These are phyloP conservation scores for Odontocolon sp. DNA, from an alignment of 2,888 invertebrate species.

Conservation along the genomic window DNA sequence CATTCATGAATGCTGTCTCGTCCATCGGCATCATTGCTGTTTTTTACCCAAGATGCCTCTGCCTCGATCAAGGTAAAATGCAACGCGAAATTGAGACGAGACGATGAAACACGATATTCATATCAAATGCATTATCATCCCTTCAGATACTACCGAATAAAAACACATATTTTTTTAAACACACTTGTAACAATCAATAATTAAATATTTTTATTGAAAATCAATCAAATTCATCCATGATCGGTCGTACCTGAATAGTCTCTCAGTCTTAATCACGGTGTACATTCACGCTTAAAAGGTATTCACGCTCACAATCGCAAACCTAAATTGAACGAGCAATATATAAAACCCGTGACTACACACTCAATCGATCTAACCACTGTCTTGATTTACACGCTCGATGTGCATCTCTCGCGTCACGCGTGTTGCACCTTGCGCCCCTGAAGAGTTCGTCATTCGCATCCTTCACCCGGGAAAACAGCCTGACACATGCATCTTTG, in stretches of 20 bases:
- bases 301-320: neutral
- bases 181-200: too few species aligned
- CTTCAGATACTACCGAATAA: constrained; percentile 37
- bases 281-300: constrained; percentile 10
- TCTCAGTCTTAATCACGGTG: constrained; percentile 23
- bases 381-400: constrained; percentile 8
- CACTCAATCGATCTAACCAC: neutral
- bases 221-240: neutral
- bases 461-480: neutral
- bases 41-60: constrained; percentile 76
- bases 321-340: neutral
- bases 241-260: constrained; percentile 17
- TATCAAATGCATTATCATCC: constrained; percentile 8
- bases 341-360: neutral
- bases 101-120: constrained; percentile 19
- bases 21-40: constrained; percentile 78
- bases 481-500: neutral
- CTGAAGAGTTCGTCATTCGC: neutral
- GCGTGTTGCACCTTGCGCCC: neutral
- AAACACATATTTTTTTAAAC: too few species aligned
- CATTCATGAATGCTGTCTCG: constrained; percentile 78
- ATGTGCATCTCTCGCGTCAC: neutral
- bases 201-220: neutral
- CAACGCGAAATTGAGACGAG: constrained; percentile 63
- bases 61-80: constrained; percentile 78